A percentile compares a stretch with the other conserved stretches of the same genome.
Evolutionary conservation across 2,113 vertebrate species (phyloP).

Genomic region (Phrynocephalus versicolor): DNA sequence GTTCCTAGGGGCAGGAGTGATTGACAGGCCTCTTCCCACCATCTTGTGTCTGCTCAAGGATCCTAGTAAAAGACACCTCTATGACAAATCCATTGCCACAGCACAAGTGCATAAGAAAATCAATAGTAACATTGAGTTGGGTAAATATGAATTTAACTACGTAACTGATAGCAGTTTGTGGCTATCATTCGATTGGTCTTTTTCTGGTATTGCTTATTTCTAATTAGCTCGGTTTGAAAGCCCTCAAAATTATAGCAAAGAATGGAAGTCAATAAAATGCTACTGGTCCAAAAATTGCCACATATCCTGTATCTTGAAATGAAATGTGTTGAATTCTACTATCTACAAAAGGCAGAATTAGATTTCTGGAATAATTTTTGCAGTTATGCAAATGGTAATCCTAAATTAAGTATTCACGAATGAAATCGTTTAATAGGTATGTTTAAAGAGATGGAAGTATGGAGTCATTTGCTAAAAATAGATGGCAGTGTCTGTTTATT

Average conservation of each 20-base stretch:
- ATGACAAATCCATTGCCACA: conserved; percentile 84
- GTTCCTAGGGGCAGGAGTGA: conserved; percentile 88
- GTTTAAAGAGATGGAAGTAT: too few species aligned
- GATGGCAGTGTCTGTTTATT: too few species aligned
- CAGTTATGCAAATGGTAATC: too few species aligned
- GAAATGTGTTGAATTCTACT: neutral
- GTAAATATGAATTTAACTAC: conserved; percentile 70
- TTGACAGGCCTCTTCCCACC: conserved; percentile 78
- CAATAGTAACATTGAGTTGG: conserved; percentile 87
- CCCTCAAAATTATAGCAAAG: neutral
- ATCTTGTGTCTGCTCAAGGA: conserved; percentile 88
- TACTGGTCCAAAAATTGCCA: neutral
- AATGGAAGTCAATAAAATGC: neutral
- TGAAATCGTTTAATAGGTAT: too few species aligned
- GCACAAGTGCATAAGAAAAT: conserved; percentile 85
- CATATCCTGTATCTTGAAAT: too few species aligned
- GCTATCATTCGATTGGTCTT: neutral
- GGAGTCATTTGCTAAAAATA: too few species aligned
- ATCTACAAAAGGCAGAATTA: too few species aligned
- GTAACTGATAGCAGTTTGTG: neutral
- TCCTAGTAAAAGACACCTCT: conserved; percentile 83
- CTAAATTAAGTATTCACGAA: too few species aligned
- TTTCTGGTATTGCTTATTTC: neutral
- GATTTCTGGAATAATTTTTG: too few species aligned
- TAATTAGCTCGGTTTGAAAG: neutral